These are phyloP conservation scores for Pachycephala philippinensis DNA, from an alignment of 2,113 vertebrate species.

Conservation along the genomic window DNA sequence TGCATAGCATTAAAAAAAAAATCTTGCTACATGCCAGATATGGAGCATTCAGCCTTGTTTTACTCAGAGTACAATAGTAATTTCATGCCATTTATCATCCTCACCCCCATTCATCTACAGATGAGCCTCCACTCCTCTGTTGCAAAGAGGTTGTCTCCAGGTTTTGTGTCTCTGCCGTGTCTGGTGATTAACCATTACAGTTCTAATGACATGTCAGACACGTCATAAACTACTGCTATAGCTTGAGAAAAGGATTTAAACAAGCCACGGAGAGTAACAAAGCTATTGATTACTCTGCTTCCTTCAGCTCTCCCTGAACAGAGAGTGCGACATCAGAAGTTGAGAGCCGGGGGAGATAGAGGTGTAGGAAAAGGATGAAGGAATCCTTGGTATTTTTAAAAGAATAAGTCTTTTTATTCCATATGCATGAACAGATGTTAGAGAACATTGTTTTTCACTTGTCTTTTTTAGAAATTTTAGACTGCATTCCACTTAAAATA, in stretches of 20 bases:
- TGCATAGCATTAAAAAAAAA: not conserved
- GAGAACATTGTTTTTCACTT: not conserved
- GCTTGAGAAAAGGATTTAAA: not conserved
- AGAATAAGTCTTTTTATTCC: not conserved
- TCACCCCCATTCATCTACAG: not conserved
- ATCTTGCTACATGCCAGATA: not conserved
- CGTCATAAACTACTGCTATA: not conserved
- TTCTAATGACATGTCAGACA: not conserved
- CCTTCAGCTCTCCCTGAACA: not conserved
- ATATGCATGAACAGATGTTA: not conserved
- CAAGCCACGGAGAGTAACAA: not conserved
- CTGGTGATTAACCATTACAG: not conserved
- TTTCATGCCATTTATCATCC: not conserved
- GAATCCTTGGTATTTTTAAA: not conserved
- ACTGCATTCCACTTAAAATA: not conserved
- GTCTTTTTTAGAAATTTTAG: not conserved
- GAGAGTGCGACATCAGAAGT: accelerated
- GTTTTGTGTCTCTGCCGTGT: not conserved
- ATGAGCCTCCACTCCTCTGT: not conserved
- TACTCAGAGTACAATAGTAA: not conserved
- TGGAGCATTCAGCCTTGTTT: not conserved
- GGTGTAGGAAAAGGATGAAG: not conserved
- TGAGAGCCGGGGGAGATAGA: not conserved
- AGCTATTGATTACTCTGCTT: not conserved
- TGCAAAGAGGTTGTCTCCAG: not conserved